Conservation (phyloP, 2,113 vertebrate genomes). For the Brienomyrus longianalis region DNA sequence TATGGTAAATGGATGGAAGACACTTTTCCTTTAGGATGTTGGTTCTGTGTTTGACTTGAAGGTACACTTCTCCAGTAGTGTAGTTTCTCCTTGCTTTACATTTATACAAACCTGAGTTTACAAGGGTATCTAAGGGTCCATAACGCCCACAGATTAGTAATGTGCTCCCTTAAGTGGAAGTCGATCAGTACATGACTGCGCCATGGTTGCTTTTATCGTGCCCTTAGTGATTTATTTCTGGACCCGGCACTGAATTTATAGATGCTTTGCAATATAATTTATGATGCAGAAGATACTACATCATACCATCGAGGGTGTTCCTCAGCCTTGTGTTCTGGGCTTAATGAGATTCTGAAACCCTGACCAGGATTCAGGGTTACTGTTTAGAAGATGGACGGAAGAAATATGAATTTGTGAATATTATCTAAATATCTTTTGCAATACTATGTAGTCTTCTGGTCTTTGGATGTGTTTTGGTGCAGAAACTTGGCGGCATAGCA, state of each 20-base stretch:
- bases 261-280: neutral
- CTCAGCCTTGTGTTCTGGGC: neutral
- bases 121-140: neutral
- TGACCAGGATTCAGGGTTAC: neutral
- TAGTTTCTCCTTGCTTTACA: neutral
- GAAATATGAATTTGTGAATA: neutral
- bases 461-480: neutral
- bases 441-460: neutral
- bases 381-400: neutral
- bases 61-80: neutral
- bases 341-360: neutral
- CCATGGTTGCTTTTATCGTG: neutral
- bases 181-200: neutral
- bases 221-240: neutral
- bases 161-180: neutral
- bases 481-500: neutral
- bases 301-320: neutral
- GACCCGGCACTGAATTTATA: neutral
- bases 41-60: neutral
- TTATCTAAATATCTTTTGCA: neutral
- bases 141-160: neutral
- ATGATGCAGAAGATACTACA: neutral
- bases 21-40: neutral
- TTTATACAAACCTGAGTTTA: neutral
- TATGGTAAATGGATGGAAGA: neutral